Evolutionary conservation across 2,797 vertebrate genomes (phyloP).

Genomic region (Cynopterus sphinx): DNA sequence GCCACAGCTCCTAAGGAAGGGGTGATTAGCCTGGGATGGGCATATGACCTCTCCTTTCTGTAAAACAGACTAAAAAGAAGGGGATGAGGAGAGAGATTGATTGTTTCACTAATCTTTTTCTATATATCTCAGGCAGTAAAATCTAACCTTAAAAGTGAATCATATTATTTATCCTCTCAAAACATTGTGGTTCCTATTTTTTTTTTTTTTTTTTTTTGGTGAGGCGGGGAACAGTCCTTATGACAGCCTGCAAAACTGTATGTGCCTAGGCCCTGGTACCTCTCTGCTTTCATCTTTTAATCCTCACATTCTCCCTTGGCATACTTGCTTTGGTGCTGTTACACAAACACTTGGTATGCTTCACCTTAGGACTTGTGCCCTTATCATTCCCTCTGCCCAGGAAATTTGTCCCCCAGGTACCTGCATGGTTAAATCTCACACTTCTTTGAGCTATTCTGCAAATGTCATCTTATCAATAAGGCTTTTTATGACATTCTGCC

Average conservation of each 20-base stretch:
- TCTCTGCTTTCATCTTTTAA: background rate
- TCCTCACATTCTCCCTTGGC: background rate
- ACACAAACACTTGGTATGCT: background rate
- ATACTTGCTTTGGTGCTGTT: background rate
- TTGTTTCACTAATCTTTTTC: background rate
- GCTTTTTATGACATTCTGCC: background rate
- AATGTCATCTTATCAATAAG: background rate
- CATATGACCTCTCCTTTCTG: background rate
- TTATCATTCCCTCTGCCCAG: background rate
- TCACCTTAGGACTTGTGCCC: background rate
- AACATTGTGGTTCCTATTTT: background rate
- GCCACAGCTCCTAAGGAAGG: background rate
- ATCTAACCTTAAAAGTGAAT: background rate
- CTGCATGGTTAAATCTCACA: no score
- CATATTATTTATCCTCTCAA: background rate
- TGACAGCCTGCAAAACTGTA: background rate
- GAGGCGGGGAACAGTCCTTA: background rate
- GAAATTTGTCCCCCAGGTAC: background rate
- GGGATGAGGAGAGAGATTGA: accelerated
- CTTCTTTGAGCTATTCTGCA: background rate
- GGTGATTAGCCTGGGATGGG: background rate
- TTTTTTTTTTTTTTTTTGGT: no score
- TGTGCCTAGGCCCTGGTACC: background rate
- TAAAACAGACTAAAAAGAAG: background rate
- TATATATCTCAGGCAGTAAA: background rate